Conservation (phyloP, 2,797 vertebrate genomes). For the Falco naumanni region DNA sequence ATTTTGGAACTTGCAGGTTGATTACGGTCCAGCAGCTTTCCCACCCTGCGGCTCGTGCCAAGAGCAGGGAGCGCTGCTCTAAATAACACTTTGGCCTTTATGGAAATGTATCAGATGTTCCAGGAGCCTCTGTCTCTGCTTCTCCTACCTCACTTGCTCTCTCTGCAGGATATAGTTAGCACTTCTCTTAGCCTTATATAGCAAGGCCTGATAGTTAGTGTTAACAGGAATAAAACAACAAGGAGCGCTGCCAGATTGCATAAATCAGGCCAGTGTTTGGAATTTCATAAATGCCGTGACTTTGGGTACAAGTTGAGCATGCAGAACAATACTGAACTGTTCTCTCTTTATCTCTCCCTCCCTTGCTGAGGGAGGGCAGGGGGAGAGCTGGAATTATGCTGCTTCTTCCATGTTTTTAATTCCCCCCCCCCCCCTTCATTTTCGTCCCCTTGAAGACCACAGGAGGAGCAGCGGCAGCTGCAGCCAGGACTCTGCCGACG, state of each 20-base stretch:
- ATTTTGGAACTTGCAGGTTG: conserved; percentile 64
- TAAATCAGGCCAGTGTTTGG: conserved; percentile 82
- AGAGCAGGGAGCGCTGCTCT: conserved; percentile 65
- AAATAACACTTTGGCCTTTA: conserved; percentile 80
- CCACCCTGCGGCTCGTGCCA: conserved; percentile 75
- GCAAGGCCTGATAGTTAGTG: conserved; percentile 77
- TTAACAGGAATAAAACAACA: conserved; percentile 77
- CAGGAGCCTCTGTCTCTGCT: conserved; percentile 60
- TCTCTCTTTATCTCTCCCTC: conserved; percentile 79
- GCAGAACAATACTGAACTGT: conserved; percentile 90
- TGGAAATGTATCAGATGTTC: conserved; percentile 78
- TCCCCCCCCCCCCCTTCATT: conserved; percentile 45
- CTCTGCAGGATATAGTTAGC: conserved; percentile 75
- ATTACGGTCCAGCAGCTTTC: conserved; percentile 59
- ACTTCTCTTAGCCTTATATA: conserved; percentile 79
- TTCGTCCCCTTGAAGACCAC: conserved; percentile 79
- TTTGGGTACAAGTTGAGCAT: conserved; percentile 76
- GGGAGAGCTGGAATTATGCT: conserved; percentile 57
- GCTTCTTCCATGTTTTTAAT: conserved; percentile 67
- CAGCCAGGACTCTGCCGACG: conserved; percentile 80
- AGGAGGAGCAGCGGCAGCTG: conserved; percentile 72
- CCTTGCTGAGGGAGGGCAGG: conserved; percentile 45
- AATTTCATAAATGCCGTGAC: conserved; percentile 84
- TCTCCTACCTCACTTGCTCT: conserved; percentile 51
- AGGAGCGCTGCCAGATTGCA: conserved; percentile 78